Base-by-base conservation (phyloP, 2,888 invertebrate genomes). In the Heterodera filipjevi region DNA sequence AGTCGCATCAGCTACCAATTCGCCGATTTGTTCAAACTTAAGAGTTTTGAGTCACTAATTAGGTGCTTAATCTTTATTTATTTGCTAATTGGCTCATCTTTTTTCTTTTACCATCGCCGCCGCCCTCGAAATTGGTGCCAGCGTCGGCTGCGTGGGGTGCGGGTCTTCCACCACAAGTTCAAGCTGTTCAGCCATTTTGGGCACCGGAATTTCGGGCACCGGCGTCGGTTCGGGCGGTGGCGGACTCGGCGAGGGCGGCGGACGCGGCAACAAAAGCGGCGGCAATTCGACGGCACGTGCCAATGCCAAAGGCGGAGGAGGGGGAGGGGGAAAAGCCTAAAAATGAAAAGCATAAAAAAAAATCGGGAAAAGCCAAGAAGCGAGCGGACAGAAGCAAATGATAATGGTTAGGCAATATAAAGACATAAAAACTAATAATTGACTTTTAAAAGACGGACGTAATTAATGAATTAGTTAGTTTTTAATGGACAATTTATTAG, bases 201-300 rank as follows among this genome's bases (percentile, higher is more conserved):
- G 66, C 30, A 53, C 14, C 46, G 39, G 33, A 19, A 71, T 27
- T 71, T 71, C 46, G 22, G 46, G 46, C 30, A 44, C 46, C 30
- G 77, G 77, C 46, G 46, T 30, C 46, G 75, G 75, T 33, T 75
- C 66, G 32, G 75, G 75, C 66, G 75, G 75, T 6, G 75, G 75
- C 6, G 75, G 75, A 64, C 59, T 59, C 71, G 70, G 77, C 27
- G 77, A 64, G 2, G 66, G 44, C 10, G 64, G 39, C 70, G 66
- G 44, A 6, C 35, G 39, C 3, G 44, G 27, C 71, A 39, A n/a
- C 44, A n/a, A 10, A n/a, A 12, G 30, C 35, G n/a, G 22, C 14
- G 35, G 70, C 70, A 70, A 33, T n/a, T 33, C 70, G 32, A 22
- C 70, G 70, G 70, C 70, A 39, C 70, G 70, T n/a, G 33, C 70